Base-by-base conservation (phyloP, 2,113 vertebrate species). In the Calidris pugnax region DNA sequence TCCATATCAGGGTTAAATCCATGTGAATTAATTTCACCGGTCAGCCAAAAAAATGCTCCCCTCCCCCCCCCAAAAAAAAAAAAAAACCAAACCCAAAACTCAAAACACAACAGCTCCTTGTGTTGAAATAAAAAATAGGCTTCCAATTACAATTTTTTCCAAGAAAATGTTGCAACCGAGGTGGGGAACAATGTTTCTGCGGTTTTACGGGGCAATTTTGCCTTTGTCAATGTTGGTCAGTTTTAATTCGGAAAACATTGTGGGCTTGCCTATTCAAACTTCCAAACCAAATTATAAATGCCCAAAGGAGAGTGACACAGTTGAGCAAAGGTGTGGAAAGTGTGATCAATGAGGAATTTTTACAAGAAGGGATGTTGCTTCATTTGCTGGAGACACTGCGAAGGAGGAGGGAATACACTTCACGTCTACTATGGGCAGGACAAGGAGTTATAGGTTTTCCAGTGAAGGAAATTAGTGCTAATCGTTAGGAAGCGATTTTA, bases 211-310 rank as follows among this genome's bases (percentile, higher is more conserved):
- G 75, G 47, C 53, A 89, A 72, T 95, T 89, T 89, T 87, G 47
- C 66, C 53, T 92, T 68, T 71, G 66, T 74, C 68, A 85, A 48
- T 48, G 24, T n/a, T 48, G 41, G 43, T 68, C 43, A 53, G 19
- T 69, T 94, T 91, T 94, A 87, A 92, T 81, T 91, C 0, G 10
- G 51, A 89, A 94, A 89, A 64, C 3, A 0, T 45, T 75, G 56
- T 56, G 71, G 89, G 18, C 37, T 95, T 66, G 71, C 30, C 66
- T 93, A 56, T 91, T 89, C 74, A 75, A 72, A 81, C 30, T 53
- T 82, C 56, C 81, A 89, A 89, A 96, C 21, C 4, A 50, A 43
- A 21, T 16, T 82, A 22, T 23, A 60, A 78, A 82, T 60, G 57
- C 57, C 57, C 2, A 2, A n/a, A 89, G 73, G 56, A 84, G 35